phyloP scores from a whole-genome alignment of 2,797 vertebrate genomes.

The Hydrolagus colliei region DNA sequence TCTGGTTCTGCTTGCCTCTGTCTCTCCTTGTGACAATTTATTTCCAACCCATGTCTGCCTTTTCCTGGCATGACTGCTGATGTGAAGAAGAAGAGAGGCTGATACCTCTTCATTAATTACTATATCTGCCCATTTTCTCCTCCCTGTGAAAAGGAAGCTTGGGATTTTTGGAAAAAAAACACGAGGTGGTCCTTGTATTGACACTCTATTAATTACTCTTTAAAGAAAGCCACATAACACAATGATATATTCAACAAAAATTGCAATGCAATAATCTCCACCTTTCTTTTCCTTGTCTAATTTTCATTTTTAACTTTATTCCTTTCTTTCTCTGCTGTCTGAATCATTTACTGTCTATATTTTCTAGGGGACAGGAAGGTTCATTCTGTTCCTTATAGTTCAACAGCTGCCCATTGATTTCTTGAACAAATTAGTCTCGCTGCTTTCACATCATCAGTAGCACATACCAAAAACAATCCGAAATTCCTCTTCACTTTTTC shows the following conservation, averaged over 20 bases:
- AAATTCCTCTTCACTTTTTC: not conserved
- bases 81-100: conserved; percentile 9
- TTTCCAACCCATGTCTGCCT: conserved; percentile 30
- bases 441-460: not conserved
- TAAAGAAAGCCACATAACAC: not conserved
- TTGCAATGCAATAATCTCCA: not conserved
- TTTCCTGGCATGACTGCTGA: conserved; percentile 29
- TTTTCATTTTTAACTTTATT: conserved; percentile 15
- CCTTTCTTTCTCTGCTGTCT: conserved; percentile 26
- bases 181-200: conserved; percentile 11
- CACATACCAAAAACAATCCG: not conserved
- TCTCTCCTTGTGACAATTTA: conserved; percentile 44
- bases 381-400: conserved; percentile 3
- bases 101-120: conserved; percentile 32
- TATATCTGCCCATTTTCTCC: conserved; percentile 23
- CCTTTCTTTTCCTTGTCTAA: not conserved
- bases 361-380: not conserved
- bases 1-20: conserved; percentile 45
- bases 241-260: not conserved
- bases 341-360: conserved; percentile 6
- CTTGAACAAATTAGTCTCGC: not conserved
- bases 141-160: not conserved
- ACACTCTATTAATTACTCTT: not conserved
- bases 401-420: conserved; percentile 17
- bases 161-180: conserved; percentile 1